Percentiles rank a stretch among this genome's conserved stretches.
These are phyloP conservation scores for Halictus rubicundus DNA, from an alignment of 1,140 invertebrate species.

Conservation along the genomic window DNA sequence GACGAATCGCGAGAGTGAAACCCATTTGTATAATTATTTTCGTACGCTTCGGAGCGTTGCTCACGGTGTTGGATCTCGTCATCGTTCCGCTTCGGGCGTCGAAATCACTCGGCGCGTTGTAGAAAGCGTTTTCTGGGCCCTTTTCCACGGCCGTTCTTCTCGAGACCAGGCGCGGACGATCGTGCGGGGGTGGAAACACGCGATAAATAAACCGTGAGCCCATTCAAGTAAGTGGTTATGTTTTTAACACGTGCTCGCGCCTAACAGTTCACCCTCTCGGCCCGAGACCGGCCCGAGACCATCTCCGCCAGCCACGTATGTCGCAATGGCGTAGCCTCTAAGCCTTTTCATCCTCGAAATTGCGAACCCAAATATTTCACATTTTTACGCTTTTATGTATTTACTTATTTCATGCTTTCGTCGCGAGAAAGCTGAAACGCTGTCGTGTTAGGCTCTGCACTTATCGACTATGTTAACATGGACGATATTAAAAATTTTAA, in stretches of 20 bases:
- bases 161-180: constrained; percentile 7
- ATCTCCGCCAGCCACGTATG: constrained; percentile 52
- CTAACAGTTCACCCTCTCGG: constrained; percentile 62
- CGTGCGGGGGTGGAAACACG: constrained; percentile 47
- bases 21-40: constrained; percentile 13
- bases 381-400: too few species aligned
- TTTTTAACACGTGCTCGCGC: constrained; percentile 75
- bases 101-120: constrained; percentile 52
- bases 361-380: too few species aligned
- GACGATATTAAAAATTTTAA: too few species aligned
- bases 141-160: not conserved
- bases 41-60: constrained; percentile 10
- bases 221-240: constrained; percentile 75
- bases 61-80: constrained; percentile 8
- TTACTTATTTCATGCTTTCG: too few species aligned
- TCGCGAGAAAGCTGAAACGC: too few species aligned
- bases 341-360: not conserved
- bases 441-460: too few species aligned
- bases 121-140: constrained; percentile 33
- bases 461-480: too few species aligned
- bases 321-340: constrained; percentile 49
- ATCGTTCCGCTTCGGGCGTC: constrained; percentile 16
- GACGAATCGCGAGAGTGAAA: not conserved
- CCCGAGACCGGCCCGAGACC: constrained; percentile 26
- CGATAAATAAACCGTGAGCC: constrained; percentile 73